Evolutionary conservation across 2,888 invertebrate genomes (phyloP).

Genomic region (Bugulina stolonifera): DNA sequence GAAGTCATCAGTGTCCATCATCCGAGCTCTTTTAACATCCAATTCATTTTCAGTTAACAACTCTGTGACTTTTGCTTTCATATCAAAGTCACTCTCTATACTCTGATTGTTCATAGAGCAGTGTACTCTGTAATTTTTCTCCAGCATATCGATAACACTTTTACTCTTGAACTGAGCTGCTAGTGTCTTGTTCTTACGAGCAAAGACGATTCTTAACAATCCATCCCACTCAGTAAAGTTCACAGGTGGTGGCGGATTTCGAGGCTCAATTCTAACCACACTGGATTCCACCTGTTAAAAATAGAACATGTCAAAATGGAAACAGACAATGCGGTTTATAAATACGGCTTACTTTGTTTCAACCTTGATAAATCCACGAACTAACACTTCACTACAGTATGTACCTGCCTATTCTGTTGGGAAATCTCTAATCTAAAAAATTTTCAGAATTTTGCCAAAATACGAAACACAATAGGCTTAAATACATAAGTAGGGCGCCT

Average conservation of each 20-base stretch:
- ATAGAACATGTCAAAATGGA: too few relatives aligned
- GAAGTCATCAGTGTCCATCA: slow-evolving; percentile 95
- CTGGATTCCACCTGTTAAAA: slow-evolving; percentile 74
- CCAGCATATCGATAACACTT: slow-evolving; percentile 73
- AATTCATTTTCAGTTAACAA: slow-evolving; percentile 67
- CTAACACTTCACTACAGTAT: too few relatives aligned
- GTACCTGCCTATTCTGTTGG: too few relatives aligned
- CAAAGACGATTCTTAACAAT: slow-evolving; percentile 85
- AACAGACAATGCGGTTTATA: background rate
- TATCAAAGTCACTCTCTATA: slow-evolving; percentile 68
- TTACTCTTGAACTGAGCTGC: slow-evolving; percentile 71
- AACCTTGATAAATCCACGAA: too few relatives aligned
- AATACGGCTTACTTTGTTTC: too few relatives aligned
- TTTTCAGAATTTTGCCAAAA: too few relatives aligned
- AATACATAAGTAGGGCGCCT: too few relatives aligned
- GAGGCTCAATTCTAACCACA: slow-evolving; percentile 93
- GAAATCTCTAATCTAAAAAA: too few relatives aligned
- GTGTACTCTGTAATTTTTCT: slow-evolving; percentile 83
- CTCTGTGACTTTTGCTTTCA: slow-evolving; percentile 71
- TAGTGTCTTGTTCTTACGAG: slow-evolving; percentile 92
- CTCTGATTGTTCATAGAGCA: slow-evolving; percentile 81
- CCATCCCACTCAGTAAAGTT: slow-evolving; percentile 97
- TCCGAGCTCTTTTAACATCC: slow-evolving; percentile 75
- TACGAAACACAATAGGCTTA: too few relatives aligned
- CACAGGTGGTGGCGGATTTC: slow-evolving; percentile 91